Percentiles rank a stretch among this genome's conserved stretches.
Evolutionary conservation across 2,888 invertebrate genomes (phyloP).

Genomic region (Aporophyla lueneburgensis): DNA sequence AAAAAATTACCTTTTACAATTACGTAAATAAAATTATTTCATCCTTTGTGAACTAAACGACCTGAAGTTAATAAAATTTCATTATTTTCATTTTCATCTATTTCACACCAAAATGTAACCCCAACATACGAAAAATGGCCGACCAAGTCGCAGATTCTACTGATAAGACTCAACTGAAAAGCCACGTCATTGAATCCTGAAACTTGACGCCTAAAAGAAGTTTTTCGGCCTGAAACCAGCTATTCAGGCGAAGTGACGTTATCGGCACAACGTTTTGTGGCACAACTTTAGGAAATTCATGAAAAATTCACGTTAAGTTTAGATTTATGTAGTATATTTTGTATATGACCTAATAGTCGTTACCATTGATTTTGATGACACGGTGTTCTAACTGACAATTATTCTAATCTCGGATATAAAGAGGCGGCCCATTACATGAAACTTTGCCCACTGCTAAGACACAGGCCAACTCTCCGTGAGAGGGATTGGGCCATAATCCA

Average conservation of each 20-base stretch:
- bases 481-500: too few relatives aligned
- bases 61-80: not conserved
- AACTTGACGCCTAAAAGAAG: slow-evolving; percentile 49
- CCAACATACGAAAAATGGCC: not conserved
- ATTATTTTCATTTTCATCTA: not conserved
- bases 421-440: not conserved
- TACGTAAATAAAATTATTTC: not conserved
- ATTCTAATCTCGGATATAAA: not conserved
- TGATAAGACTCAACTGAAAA: slow-evolving; percentile 48
- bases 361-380: not conserved
- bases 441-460: too few relatives aligned
- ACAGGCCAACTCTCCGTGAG: too few relatives aligned
- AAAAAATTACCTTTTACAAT: not conserved
- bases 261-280: slow-evolving; percentile 40
- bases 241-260: slow-evolving; percentile 40
- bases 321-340: not conserved
- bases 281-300: slow-evolving; percentile 37
- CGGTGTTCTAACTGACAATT: not conserved
- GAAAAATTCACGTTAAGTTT: slow-evolving; percentile 40
- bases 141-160: slow-evolving; percentile 1
- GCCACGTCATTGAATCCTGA: slow-evolving; percentile 42
- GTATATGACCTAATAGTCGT: not conserved
- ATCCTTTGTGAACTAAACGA: not conserved
- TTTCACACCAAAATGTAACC: not conserved
- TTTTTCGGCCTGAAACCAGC: slow-evolving; percentile 44